Evolutionary conservation across 2,888 invertebrate genomes (phyloP).

Genomic region (Cartodere bifasciata): DNA sequence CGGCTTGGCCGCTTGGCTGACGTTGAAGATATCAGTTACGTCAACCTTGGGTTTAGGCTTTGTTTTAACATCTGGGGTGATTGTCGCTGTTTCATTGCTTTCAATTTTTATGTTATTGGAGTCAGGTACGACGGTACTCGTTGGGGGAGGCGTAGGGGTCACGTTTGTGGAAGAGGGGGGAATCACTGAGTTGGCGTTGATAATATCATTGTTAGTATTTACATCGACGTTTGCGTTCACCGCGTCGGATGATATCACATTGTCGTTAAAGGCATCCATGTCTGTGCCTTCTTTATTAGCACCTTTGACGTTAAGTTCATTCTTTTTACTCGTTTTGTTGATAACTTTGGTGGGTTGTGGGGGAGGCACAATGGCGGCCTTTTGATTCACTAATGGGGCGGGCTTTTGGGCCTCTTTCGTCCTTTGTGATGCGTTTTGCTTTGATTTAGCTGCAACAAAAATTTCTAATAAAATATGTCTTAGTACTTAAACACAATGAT

Average conservation of each 20-base stretch:
- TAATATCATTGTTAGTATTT: slow-evolving; percentile 17
- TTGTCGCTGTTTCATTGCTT: slow-evolving; percentile 16
- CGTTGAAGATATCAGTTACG: slow-evolving; percentile 9
- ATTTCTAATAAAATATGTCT: too few species aligned
- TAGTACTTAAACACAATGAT: too few species aligned
- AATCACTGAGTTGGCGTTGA: slow-evolving; percentile 23
- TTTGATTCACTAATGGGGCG: slow-evolving; percentile 11
- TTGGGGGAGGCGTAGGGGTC: slow-evolving; percentile 6
- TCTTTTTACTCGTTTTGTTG: slow-evolving; percentile 38
- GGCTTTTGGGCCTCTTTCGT: slow-evolving; percentile 22
- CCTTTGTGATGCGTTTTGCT: slow-evolving; percentile 25
- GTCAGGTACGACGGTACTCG: slow-evolving; percentile 10
- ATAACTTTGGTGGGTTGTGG: slow-evolving; percentile 38
- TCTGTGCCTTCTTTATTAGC: slow-evolving; percentile 47
- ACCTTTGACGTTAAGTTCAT: slow-evolving; percentile 42
- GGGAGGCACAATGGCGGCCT: slow-evolving; percentile 23
- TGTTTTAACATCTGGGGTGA: slow-evolving; percentile 21
- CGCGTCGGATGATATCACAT: slow-evolving; percentile 19
- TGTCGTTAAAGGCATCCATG: slow-evolving; percentile 44
- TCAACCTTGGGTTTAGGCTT: slow-evolving; percentile 5
- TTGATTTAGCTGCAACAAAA: slow-evolving; percentile 27
- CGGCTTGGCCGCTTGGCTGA: slow-evolving; percentile 12
- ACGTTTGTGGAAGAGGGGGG: slow-evolving; percentile 6
- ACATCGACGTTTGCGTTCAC: slow-evolving; percentile 15
- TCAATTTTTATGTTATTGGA: slow-evolving; percentile 13